A percentile compares a stretch with the other conserved stretches of the same genome.
These are phyloP conservation scores for Heliconius hortense DNA, from an alignment of 2,888 invertebrate genomes.

Conservation along the genomic window DNA sequence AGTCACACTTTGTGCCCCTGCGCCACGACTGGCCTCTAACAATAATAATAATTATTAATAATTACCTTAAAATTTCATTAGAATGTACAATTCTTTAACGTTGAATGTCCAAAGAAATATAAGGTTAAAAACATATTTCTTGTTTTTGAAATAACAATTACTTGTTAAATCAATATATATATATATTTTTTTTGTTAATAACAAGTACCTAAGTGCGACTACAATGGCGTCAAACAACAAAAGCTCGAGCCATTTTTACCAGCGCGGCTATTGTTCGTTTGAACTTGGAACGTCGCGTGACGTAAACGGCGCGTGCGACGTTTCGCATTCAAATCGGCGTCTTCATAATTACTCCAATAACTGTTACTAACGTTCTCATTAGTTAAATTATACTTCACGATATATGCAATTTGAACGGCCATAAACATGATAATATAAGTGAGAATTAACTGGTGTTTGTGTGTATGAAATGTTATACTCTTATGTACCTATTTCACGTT, in stretches of 20 bases:
- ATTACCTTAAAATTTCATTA: background rate
- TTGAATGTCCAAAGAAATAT: background rate
- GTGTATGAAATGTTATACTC: background rate
- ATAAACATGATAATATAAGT: slow-evolving; percentile 21
- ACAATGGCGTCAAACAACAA: slow-evolving; percentile 73
- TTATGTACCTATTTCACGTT: background rate
- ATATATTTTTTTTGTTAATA: background rate
- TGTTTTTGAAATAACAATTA: background rate
- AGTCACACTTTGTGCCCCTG: background rate
- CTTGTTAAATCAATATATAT: background rate
- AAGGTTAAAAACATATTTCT: background rate
- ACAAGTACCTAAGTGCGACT: slow-evolving; percentile 39
- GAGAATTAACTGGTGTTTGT: slow-evolving; percentile 3
- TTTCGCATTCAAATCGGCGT: slow-evolving; percentile 68
- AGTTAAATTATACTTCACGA: slow-evolving; percentile 23
- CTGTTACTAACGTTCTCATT: slow-evolving; percentile 47
- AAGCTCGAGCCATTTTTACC: slow-evolving; percentile 77
- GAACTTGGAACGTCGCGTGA: slow-evolving; percentile 78
- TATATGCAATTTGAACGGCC: slow-evolving; percentile 14
- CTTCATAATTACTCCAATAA: slow-evolving; percentile 51
- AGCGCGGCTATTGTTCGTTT: slow-evolving; percentile 69
- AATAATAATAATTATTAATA: too few species aligned
- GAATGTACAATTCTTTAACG: background rate
- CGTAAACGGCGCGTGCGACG: slow-evolving; percentile 74
- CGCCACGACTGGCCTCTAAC: background rate